Conservation (phyloP, 2,888 invertebrate species). For the Alloplasta piceator region DNA sequence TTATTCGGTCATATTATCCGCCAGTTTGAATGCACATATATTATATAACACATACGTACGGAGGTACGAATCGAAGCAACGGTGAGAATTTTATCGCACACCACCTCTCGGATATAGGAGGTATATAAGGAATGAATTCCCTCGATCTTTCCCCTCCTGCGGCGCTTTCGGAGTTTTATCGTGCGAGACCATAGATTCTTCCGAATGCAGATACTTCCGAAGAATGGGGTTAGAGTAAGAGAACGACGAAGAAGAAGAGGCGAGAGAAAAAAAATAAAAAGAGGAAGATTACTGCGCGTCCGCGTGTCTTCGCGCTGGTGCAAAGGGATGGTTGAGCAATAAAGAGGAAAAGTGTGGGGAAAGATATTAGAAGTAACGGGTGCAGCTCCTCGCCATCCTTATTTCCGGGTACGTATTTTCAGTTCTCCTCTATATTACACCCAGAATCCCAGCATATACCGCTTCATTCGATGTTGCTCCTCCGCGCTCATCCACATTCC, state of each 20-base stretch:
- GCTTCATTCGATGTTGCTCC: background rate
- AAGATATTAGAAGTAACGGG: conserved; percentile 78
- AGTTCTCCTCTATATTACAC: conserved; percentile 72
- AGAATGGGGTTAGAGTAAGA: background rate
- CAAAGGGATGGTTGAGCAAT: conserved; percentile 33
- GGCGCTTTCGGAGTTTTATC: conserved; percentile 55
- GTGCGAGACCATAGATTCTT: conserved; percentile 60
- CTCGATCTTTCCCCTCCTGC: background rate
- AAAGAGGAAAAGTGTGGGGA: conserved; percentile 48
- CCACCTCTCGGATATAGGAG: conserved; percentile 11
- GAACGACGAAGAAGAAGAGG: conserved; percentile 25
- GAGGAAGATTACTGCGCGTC: conserved; percentile 23
- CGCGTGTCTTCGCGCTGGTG: conserved; percentile 38
- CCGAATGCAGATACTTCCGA: conserved; percentile 40
- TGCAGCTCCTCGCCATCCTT: conserved; percentile 73
- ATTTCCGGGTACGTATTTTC: conserved; percentile 76
- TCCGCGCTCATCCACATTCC: conserved; percentile 70
- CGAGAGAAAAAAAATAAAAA: background rate
- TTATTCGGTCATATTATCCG: conserved; percentile 46
- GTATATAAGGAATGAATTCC: conserved; percentile 38
- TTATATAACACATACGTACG: conserved; percentile 3
- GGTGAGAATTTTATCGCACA: conserved; percentile 52
- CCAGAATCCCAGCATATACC: conserved; percentile 32
- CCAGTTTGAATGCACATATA: conserved; percentile 26
- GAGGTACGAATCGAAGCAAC: conserved; percentile 10